Conservation (phyloP, 2,797 vertebrate species). For the Pseudochirops cupreus region DNA sequence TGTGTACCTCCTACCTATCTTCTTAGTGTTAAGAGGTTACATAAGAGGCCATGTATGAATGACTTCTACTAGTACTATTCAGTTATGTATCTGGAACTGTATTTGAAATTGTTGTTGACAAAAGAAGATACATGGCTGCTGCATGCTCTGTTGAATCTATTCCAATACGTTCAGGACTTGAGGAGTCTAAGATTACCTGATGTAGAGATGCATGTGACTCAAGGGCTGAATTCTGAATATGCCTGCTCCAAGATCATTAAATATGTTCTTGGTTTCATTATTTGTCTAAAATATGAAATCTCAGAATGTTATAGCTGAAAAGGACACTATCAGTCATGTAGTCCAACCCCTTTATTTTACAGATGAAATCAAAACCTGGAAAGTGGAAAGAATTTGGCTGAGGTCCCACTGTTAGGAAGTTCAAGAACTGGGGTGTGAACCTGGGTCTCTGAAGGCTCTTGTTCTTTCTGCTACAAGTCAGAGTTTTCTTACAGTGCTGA, state of each 20-base stretch:
- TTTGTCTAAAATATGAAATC: slow-evolving; percentile 26
- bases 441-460: not conserved
- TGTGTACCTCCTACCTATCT: not conserved
- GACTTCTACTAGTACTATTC: not conserved
- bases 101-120: not conserved
- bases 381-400: not conserved
- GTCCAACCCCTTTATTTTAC: not conserved
- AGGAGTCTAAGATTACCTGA: not conserved
- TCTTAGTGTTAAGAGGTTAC: no score
- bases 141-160: no score
- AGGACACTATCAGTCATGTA: not conserved
- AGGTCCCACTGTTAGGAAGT: not conserved
- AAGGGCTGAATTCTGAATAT: not conserved
- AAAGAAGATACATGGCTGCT: not conserved
- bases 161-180: no score
- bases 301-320: not conserved
- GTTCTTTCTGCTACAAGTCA: not conserved
- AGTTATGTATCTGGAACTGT: not conserved
- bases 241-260: not conserved
- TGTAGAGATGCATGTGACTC: not conserved
- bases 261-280: not conserved
- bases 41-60: no score
- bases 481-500: not conserved
- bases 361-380: not conserved
- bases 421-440: not conserved